These are phyloP conservation scores for Opisthocomus hoazin DNA, from an alignment of 2,113 vertebrate genomes.

Conservation along the genomic window DNA sequence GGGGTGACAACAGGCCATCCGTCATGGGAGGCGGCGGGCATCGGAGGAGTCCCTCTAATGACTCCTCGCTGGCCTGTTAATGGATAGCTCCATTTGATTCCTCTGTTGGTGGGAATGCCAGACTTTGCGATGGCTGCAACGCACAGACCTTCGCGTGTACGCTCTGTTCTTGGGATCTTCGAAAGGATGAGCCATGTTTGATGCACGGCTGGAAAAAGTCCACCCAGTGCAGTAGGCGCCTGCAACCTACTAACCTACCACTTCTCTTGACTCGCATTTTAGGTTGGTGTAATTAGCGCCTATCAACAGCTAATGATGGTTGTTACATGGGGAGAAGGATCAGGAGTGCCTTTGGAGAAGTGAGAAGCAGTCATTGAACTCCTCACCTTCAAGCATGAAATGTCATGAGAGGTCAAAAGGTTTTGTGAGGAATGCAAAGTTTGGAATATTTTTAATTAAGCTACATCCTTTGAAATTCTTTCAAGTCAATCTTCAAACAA, in stretches of 20 bases:
- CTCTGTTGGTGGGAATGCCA: neutral
- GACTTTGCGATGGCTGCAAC: constrained; percentile 36
- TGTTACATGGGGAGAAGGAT: constrained; percentile 22
- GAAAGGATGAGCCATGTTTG: neutral
- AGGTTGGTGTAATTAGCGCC: constrained; percentile 21
- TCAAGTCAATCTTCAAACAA: constrained; percentile 60
- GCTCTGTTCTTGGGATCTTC: neutral
- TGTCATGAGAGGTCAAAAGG: constrained; percentile 70
- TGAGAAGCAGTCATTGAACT: constrained; percentile 61
- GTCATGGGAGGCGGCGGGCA: constrained; percentile 60
- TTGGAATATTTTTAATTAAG: constrained; percentile 59
- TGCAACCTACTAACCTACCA: neutral
- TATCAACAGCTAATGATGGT: constrained; percentile 27
- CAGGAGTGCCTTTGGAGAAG: constrained; percentile 62
- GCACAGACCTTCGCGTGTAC: neutral
- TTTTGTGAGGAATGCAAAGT: constrained; percentile 66
- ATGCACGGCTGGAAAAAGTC: neutral
- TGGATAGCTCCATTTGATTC: constrained; percentile 22
- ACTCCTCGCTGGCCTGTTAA: constrained; percentile 5
- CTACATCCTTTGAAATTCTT: constrained; percentile 61
- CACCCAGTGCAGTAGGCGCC: neutral
- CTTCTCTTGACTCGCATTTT: neutral
- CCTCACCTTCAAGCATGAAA: constrained; percentile 60
- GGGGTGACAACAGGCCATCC: constrained; percentile 62
- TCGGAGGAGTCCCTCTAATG: constrained; percentile 1